A percentile compares a stretch with the other conserved stretches of the same genome.
Evolutionary conservation across 2,113 vertebrate genomes (phyloP).

Genomic region (Bungarus multicinctus): DNA sequence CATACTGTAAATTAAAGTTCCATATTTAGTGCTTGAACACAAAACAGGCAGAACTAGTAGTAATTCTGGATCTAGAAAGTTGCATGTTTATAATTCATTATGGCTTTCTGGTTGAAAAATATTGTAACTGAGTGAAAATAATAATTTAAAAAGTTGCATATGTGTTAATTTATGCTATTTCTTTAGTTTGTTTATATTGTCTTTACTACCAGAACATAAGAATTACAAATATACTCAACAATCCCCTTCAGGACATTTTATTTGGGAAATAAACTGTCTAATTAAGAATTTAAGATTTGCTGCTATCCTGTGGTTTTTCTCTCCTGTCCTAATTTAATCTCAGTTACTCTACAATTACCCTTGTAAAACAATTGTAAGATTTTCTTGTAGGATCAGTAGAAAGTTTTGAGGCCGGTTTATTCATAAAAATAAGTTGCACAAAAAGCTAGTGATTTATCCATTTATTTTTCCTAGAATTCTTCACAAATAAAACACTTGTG

Average conservation of each 20-base stretch:
- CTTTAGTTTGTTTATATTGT: not conserved
- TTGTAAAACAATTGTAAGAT: not conserved
- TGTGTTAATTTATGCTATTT: not conserved
- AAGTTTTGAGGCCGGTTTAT: not conserved
- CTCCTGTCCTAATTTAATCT: not conserved
- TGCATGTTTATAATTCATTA: not conserved
- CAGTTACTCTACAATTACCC: not conserved
- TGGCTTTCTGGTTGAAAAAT: not conserved
- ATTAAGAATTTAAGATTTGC: not conserved
- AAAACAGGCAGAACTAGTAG: not conserved
- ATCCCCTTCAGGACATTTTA: not conserved
- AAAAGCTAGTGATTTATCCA: not conserved
- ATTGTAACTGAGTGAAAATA: not conserved
- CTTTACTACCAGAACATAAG: too few species aligned
- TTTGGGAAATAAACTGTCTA: not conserved
- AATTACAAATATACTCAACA: not conserved
- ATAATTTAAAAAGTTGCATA: not conserved
- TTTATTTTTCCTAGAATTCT: slow-evolving; percentile 26
- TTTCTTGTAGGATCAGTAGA: not conserved
- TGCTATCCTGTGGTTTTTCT: not conserved
- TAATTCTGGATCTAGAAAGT: not conserved
- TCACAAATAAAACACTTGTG: not conserved
- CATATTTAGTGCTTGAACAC: not conserved
- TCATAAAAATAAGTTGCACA: not conserved
- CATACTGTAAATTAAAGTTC: too few species aligned